Percentiles rank a stretch among this genome's conserved stretches.
Conservation (phyloP, 2,797 vertebrate species). For the Gymnocypris eckloni region DNA sequence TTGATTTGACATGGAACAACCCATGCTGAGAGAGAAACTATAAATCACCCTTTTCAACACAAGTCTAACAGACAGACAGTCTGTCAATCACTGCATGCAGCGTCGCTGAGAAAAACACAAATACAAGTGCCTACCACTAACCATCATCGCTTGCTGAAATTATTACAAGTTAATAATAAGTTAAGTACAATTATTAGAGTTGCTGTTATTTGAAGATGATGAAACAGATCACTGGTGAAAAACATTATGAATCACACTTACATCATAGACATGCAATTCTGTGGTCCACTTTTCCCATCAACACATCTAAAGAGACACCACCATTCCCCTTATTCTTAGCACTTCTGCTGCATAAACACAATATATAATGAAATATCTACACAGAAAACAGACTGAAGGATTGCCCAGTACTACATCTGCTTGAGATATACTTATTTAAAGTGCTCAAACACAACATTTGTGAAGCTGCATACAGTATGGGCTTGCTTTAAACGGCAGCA, state of each 20-base stretch:
- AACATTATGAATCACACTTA: background rate
- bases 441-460: background rate
- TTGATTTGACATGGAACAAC: background rate
- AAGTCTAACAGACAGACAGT: background rate
- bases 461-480: conserved; percentile 29
- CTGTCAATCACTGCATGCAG: background rate
- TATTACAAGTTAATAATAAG: background rate
- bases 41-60: background rate
- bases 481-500: conserved; percentile 28
- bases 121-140: background rate
- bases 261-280: background rate
- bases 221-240: background rate
- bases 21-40: background rate
- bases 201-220: background rate
- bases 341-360: background rate
- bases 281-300: background rate
- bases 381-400: conserved; percentile 7
- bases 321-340: background rate
- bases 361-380: background rate
- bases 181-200: background rate
- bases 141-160: background rate
- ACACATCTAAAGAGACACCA: background rate
- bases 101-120: background rate
- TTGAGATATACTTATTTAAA: background rate
- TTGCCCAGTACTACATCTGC: background rate